Base-by-base conservation (phyloP, 2,797 vertebrate species). In the Tympanoctomys barrerae region DNA sequence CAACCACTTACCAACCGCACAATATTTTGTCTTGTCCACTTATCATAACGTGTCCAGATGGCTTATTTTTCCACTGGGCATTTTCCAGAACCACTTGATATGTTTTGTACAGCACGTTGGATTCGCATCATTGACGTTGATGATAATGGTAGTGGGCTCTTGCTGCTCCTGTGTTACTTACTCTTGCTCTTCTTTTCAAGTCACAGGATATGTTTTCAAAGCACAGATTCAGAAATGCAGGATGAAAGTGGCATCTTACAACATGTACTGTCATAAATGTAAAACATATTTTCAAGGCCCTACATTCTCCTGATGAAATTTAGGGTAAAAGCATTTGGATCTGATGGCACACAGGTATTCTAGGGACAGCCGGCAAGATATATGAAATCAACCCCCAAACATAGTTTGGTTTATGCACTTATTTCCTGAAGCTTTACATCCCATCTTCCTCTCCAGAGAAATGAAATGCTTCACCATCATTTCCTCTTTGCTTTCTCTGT, bases 391-490 rank as follows among this genome's bases (percentile, higher is more conserved):
- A 87, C 1, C 21, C 39, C 59, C 24, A 84, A 64, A 86, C 62
- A 59, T 2, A 68, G 18, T 36, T 95, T 92, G 68, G 81, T 89
- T 95, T 81, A 82, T 84, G 89, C 1, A 2, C 31, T 71, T 82
- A n/a, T 80, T 95, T 81, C 80, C 24, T 77, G 10, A 26, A 22
- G 21, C 49, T 87, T 89, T 75, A 46, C 2, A 54, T 70, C 26
- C 26, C 75, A 22, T 33, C 22, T 97, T 33, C 22, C 96, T 86
- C 52, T 68, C n/a, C 42, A 94, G 93, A 91, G 49, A 96, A 95
- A 91, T 79, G 16, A 87, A 89, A 95, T 28, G 46, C 0, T 71
- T 92, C 68, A 24, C n/a, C 77, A 78, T 75, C 59, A 62, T 88
- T 93, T 92, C 66, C 75, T 81, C 71, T 82, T 91, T 75, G 39